Evolutionary conservation across 2,113 vertebrate species (phyloP), one percentile per base, ranked within the genome.

Genomic region (Brevimyrus niger): DNA sequence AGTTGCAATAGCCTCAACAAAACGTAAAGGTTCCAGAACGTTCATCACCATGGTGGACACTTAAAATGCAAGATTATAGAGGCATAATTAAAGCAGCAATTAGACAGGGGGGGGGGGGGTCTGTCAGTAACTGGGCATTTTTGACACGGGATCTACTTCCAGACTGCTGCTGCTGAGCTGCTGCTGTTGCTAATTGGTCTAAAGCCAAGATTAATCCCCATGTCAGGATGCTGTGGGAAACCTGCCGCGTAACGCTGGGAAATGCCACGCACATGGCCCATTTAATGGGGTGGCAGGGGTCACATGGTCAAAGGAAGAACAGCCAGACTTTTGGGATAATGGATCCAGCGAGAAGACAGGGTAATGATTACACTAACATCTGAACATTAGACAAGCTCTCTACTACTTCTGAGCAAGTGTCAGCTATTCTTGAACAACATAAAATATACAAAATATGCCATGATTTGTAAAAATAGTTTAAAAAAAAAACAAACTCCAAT

Each of bases 91-190:
- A 53, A 87, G 31, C 61, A 91, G 94, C 97, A 97, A 98, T 69
- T 69, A 69, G 9, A 65, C 9, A 27, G 98, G 96, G 93, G 94
- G 92, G 95, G 96, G 92, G 93, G 96, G 95, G 97, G 95, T 96
- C 92, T 95, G 95, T 94, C 94, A 95, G 96, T 98, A 97, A 99
- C 97, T 97, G 96, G 96, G 94, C 94, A 96, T 93, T 95, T 97
- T 97, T 97, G 97, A 98, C 96, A 96, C 95, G 93, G 92, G 94
- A 92, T 95, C 95, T 94, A 93, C 94, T 93, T 95, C 95, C 83
- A 95, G 93, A 94, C 92, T 93, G 91, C 94, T 82, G 93, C 94
- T 94, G 92, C 94, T 96, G 90, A 94, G 92, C 94, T 96, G 90
- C 93, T 93, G 91, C 94, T 97, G 96, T 98, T 97, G 98, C 92